Percentiles rank a stretch among this genome's conserved stretches.
phyloP scores from a whole-genome alignment of 2,113 vertebrate species.

The Prochilodus magdalenae region DNA sequence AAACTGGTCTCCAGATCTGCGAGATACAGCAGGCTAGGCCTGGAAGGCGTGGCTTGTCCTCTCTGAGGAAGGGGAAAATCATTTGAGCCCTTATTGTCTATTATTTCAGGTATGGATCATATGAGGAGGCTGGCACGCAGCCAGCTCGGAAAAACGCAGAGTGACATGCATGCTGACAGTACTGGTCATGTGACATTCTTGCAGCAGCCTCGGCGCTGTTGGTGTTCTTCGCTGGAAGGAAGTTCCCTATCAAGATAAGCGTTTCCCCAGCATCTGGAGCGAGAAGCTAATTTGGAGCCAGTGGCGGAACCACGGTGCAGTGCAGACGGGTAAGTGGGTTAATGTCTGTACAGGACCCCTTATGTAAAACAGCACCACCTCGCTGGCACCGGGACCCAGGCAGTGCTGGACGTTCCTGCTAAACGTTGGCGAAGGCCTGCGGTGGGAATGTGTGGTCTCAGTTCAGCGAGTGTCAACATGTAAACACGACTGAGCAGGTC shows the following conservation, averaged over 20 bases:
- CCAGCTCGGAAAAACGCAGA: neutral
- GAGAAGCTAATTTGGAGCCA: neutral
- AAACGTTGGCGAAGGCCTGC: conserved; percentile 11
- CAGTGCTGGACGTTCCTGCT: neutral
- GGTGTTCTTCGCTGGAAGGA: neutral
- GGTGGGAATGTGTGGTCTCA: conserved; percentile 37
- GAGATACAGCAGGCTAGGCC: neutral
- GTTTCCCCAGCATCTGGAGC: neutral
- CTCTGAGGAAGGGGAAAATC: neutral
- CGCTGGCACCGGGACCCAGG: neutral
- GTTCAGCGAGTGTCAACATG: conserved; percentile 46
- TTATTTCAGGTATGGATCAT: neutral
- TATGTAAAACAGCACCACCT: too few species aligned
- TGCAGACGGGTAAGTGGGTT: too few species aligned
- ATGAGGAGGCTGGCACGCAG: neutral
- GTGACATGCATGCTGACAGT: neutral
- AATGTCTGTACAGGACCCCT: too few species aligned
- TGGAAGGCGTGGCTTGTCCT: neutral
- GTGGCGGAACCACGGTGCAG: neutral
- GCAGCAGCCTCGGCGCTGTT: neutral
- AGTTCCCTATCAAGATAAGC: neutral
- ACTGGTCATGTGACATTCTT: neutral
- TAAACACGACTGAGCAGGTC: conserved; percentile 51
- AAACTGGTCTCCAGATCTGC: conserved; percentile 22
- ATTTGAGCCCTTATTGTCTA: neutral